Percentiles rank a stretch among this genome's conserved stretches.
Conservation (phyloP, 2,113 vertebrate genomes). For the Cryptomyrus ogoouensis region DNA sequence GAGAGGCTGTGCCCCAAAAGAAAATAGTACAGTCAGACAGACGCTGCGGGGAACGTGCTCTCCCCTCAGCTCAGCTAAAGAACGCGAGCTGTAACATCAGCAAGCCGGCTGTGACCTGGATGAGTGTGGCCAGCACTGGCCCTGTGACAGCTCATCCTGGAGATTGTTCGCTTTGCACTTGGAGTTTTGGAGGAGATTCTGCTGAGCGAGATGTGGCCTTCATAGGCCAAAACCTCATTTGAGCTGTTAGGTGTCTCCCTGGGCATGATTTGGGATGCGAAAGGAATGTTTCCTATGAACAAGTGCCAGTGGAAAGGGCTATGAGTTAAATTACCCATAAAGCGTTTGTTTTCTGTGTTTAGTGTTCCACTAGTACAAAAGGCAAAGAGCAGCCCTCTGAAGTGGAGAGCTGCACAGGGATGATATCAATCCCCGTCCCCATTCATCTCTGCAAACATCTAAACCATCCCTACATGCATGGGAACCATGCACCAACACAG, state of each 20-base stretch:
- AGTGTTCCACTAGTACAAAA: conserved; percentile 12
- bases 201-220: conserved; percentile 10
- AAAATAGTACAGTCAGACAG: conserved; percentile 28
- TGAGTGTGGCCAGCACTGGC: not conserved
- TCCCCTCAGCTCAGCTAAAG: conserved; percentile 20
- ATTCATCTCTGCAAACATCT: not conserved
- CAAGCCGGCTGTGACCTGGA: conserved; percentile 36
- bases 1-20: not conserved
- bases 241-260: conserved; percentile 32
- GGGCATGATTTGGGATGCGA: conserved; percentile 25
- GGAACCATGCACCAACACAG: not conserved
- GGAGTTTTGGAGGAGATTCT: conserved; percentile 21
- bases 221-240: conserved; percentile 28
- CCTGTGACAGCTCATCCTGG: not conserved
- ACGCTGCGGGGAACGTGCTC: conserved; percentile 21
- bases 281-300: conserved; percentile 39
- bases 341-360: conserved; percentile 13
- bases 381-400: not conserved
- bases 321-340: not conserved
- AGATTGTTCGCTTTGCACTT: not conserved
- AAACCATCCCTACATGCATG: not conserved
- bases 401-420: not conserved
- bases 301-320: conserved; percentile 21
- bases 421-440: not conserved
- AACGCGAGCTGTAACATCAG: conserved; percentile 42